These are phyloP conservation scores for Desmophyllum pertusum DNA, from an alignment of 92 coral and sea anemone species.

Conservation along the genomic window DNA sequence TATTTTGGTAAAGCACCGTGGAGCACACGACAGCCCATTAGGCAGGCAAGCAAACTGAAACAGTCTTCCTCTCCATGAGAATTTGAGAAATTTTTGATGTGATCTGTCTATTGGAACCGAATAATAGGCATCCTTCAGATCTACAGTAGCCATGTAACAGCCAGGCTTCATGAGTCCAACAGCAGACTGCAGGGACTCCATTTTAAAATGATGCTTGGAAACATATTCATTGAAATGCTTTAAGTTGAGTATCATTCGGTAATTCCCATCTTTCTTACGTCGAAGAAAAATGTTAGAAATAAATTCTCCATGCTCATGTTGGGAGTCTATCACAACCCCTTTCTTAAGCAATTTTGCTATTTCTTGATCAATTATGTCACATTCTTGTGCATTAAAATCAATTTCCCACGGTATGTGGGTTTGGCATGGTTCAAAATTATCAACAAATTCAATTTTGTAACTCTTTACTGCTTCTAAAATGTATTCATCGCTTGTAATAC, in stretches of 20 bases:
- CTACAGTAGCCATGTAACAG: constrained; percentile 19
- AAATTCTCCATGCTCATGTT: background rate
- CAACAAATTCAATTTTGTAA: no score
- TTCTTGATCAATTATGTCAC: background rate
- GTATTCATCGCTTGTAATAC: no score
- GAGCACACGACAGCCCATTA: constrained; percentile 46
- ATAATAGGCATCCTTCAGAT: constrained; percentile 16
- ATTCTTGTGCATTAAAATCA: background rate
- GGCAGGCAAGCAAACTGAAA: constrained; percentile 49
- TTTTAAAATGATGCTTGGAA: background rate
- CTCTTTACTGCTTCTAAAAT: no score
- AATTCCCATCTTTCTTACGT: background rate
- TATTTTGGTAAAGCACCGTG: constrained; percentile 40
- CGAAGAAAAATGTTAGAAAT: background rate
- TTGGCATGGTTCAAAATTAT: background rate
- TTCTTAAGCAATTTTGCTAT: background rate
- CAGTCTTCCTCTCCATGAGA: constrained; percentile 21
- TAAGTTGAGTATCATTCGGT: background rate
- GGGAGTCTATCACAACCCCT: background rate
- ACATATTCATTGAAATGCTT: background rate
- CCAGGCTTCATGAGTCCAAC: constrained; percentile 4
- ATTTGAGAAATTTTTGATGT: constrained; percentile 28
- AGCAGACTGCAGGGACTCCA: constrained; percentile 13
- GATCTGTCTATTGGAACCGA: constrained; percentile 10
- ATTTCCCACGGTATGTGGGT: background rate